Evolutionary conservation across 1,140 invertebrate genomes (phyloP).

Genomic region (Anastatus disparis): DNA sequence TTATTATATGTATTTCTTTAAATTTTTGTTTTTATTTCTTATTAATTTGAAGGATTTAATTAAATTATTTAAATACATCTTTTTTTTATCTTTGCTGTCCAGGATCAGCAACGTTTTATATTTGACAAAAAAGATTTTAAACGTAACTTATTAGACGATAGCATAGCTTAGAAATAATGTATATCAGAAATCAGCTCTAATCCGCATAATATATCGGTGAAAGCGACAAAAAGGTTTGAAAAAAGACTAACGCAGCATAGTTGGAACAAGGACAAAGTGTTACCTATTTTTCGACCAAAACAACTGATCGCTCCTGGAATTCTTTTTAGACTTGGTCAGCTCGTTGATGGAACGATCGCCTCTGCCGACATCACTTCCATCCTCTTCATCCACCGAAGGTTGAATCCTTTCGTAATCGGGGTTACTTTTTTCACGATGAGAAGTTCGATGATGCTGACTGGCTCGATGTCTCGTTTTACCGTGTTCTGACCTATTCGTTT

Average conservation of each 20-base stretch:
- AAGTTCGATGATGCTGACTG: not conserved
- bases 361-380: no score
- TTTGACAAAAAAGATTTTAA: no score
- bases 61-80: no score
- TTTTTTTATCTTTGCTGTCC: no score
- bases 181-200: constrained; percentile 21
- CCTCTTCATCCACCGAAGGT: not conserved
- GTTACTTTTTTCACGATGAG: constrained; percentile 22
- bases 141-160: no score
- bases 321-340: constrained; percentile 11
- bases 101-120: no score
- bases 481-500: constrained; percentile 16
- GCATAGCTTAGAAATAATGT: no score
- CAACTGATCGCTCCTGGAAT: constrained; percentile 8
- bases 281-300: constrained; percentile 41
- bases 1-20: no score
- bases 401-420: constrained; percentile 13
- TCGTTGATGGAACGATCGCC: constrained; percentile 20
- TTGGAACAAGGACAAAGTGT: not conserved
- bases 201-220: not conserved
- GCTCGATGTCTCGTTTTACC: constrained; percentile 14
- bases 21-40: no score
- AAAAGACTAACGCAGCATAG: no score
- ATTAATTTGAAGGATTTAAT: no score
- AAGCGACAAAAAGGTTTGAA: not conserved